phyloP scores from a whole-genome alignment of 2,113 vertebrate genomes.

The Oreochromis spilurus region DNA sequence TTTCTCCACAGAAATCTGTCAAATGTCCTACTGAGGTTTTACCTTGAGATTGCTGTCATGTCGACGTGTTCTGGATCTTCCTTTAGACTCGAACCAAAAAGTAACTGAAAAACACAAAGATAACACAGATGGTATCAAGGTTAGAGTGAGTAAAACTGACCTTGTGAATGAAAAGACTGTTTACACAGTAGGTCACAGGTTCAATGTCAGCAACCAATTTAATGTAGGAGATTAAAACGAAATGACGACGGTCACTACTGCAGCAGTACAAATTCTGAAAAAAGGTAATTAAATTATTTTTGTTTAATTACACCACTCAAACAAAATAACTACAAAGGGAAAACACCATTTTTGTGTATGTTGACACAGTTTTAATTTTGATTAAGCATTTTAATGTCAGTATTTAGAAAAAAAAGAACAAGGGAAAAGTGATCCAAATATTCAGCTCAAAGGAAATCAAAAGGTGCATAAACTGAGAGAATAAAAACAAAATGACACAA shows the following conservation, averaged over 20 bases:
- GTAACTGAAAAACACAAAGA: constrained; percentile 29
- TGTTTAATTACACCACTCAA: neutral
- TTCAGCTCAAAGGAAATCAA: neutral
- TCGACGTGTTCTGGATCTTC: neutral
- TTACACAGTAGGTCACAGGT: constrained; percentile 47
- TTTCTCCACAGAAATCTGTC: neutral
- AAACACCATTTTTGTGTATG: neutral
- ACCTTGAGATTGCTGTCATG: constrained; percentile 27
- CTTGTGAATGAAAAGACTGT: constrained; percentile 26
- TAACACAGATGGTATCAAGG: neutral
- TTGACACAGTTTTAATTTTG: neutral
- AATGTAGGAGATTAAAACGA: neutral
- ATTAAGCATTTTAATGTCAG: neutral
- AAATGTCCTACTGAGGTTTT: neutral
- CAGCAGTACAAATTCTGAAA: neutral
- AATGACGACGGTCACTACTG: neutral
- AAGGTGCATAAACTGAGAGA: neutral
- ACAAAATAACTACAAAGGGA: neutral
- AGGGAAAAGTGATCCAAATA: neutral
- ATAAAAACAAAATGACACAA: neutral
- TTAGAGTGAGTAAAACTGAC: neutral
- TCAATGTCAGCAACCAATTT: constrained; percentile 9
- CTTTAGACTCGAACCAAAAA: neutral
- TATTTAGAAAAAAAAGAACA: neutral
- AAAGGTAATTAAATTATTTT: neutral